Conservation (phyloP, 92 coral and sea anemone genomes). For the Palythoa grandis region DNA sequence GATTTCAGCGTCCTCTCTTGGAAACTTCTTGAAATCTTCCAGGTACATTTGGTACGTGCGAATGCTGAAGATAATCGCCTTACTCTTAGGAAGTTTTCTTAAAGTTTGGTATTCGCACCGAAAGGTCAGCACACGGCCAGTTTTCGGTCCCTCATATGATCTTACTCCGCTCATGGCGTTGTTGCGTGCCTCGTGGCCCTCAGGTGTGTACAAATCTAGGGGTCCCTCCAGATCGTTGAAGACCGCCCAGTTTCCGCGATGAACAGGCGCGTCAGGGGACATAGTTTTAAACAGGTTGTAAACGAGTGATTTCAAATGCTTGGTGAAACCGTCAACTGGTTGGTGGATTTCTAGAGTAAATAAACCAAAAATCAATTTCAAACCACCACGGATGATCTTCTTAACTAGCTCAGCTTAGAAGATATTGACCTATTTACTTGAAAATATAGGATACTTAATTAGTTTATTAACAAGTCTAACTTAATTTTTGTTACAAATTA, state of each 20-base stretch:
- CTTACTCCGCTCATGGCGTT: conserved; percentile 48
- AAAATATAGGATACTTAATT: too few relatives aligned
- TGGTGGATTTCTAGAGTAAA: conserved; percentile 51
- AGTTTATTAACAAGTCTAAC: too few relatives aligned
- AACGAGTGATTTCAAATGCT: conserved; percentile 55
- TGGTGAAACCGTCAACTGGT: conserved; percentile 68
- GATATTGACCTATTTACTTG: too few relatives aligned
- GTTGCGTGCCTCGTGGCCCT: conserved; percentile 55
- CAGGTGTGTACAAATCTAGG: conserved; percentile 63
- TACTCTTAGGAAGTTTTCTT: conserved; percentile 54
- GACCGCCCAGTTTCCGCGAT: conserved; percentile 73
- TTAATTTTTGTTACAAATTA: too few relatives aligned
- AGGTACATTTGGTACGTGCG: conserved; percentile 64
- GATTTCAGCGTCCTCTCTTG: conserved; percentile 42
- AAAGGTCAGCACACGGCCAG: conserved; percentile 61
- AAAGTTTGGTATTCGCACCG: conserved; percentile 70
- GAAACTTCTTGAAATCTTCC: conserved; percentile 52
- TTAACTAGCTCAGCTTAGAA: too few relatives aligned
- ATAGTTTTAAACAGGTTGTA: conserved; percentile 64
- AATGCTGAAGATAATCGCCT: conserved; percentile 64
- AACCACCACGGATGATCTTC: too few relatives aligned
- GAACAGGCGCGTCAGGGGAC: conserved; percentile 63
- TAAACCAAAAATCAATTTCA: not conserved
- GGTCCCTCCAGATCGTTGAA: conserved; percentile 63
- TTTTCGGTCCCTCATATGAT: conserved; percentile 59